phyloP scores from a whole-genome alignment of 1,140 invertebrate species.

The Hylaeus volcanicus region DNA sequence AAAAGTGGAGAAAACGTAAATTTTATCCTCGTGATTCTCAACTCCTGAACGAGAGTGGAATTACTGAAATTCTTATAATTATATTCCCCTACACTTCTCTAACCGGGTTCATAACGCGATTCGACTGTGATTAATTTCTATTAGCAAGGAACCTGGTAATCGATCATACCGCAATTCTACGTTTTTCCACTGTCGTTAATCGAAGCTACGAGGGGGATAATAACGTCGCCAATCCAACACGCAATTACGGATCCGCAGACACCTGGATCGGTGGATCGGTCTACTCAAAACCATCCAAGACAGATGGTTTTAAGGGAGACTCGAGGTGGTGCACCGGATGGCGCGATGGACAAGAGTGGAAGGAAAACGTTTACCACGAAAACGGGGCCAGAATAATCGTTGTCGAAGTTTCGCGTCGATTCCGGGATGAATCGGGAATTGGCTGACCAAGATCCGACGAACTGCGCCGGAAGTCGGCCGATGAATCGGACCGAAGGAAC shows the following conservation, averaged over 20 bases:
- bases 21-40: no score
- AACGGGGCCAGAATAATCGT: conserved; percentile 53
- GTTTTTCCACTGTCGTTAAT: no score
- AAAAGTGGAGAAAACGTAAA: no score
- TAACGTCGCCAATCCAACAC: no score
- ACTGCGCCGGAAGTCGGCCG: conserved; percentile 53
- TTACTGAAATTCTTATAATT: no score
- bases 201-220: no score
- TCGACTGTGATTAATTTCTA: no score
- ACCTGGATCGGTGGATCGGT: background rate
- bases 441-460: conserved; percentile 64
- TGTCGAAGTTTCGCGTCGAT: conserved; percentile 47
- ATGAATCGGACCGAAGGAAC: conserved; percentile 62
- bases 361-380: background rate
- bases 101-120: no score
- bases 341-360: background rate
- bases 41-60: no score
- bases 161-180: no score
- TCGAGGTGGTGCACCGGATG: background rate
- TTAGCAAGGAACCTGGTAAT: no score
- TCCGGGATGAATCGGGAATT: conserved; percentile 49
- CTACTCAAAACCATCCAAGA: background rate
- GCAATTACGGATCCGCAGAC: background rate
- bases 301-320: background rate
- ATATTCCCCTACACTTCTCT: no score